Conservation (phyloP, 2,113 vertebrate species). For the Hypanus sabinus region DNA sequence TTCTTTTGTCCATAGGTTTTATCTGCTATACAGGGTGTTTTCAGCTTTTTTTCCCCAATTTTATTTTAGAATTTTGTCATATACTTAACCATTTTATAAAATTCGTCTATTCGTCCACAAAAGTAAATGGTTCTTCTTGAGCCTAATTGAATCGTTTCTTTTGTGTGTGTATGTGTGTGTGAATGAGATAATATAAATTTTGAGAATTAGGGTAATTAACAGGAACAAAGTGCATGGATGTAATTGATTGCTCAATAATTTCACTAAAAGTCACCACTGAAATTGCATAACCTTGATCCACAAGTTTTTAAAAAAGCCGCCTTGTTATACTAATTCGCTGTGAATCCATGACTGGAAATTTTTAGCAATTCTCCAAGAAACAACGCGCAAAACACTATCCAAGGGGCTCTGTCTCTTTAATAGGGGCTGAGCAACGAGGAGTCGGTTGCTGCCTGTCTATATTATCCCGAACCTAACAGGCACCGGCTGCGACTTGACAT, state of each 20-base stretch:
- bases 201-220: background rate
- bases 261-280: background rate
- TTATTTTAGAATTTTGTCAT: background rate
- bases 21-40: background rate
- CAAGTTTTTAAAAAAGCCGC: background rate
- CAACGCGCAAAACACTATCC: background rate
- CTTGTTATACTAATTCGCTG: background rate
- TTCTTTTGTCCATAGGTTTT: background rate
- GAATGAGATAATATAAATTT: constrained; percentile 18
- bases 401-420: background rate
- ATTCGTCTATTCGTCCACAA: background rate
- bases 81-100: background rate
- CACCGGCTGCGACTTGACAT: constrained; percentile 5
- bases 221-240: background rate
- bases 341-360: too few species aligned
- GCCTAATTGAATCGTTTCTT: background rate
- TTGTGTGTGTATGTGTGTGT: background rate
- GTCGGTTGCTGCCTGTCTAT: background rate
- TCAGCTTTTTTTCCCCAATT: background rate
- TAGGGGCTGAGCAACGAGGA: background rate
- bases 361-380: background rate
- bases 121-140: background rate
- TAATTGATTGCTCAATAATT: background rate
- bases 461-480: background rate
- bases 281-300: background rate